Conservation (phyloP, 2,888 invertebrate species). For the Drosophila stalkeri region DNA sequence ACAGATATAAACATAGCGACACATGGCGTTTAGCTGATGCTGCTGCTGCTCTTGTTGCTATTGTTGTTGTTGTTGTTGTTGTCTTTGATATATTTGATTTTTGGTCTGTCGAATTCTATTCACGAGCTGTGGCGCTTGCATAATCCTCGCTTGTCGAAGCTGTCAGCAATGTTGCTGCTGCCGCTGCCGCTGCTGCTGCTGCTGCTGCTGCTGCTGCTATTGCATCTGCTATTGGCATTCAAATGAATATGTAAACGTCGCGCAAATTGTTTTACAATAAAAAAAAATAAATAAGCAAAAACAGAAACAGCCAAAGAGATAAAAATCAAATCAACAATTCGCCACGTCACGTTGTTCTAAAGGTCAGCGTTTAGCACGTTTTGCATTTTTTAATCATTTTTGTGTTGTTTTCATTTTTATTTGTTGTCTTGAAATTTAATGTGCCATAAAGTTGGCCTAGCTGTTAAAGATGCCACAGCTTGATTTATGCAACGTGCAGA, state of each 20-base stretch:
- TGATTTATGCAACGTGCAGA: slow-evolving; percentile 60
- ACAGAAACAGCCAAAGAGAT: not conserved
- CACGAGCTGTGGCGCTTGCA: slow-evolving; percentile 69
- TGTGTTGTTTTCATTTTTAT: not conserved
- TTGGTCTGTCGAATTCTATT: slow-evolving; percentile 33
- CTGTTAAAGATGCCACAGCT: slow-evolving; percentile 45
- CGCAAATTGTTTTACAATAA: slow-evolving; percentile 50
- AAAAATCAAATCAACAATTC: slow-evolving; percentile 27
- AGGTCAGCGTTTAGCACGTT: slow-evolving; percentile 55
- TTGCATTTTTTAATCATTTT: slow-evolving; percentile 37
- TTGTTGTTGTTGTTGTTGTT: slow-evolving; percentile 13
- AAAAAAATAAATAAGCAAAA: not conserved
- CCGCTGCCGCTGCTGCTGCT: slow-evolving; percentile 60
- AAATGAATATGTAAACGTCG: slow-evolving; percentile 73
- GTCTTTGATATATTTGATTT: slow-evolving; percentile 43
- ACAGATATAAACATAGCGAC: slow-evolving; percentile 50
- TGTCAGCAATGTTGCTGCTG: slow-evolving; percentile 57
- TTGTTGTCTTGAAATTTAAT: slow-evolving; percentile 22
- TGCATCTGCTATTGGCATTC: slow-evolving; percentile 77
- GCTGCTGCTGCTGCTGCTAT: slow-evolving; percentile 25
- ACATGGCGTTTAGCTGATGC: slow-evolving; percentile 52
- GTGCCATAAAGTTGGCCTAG: slow-evolving; percentile 43
- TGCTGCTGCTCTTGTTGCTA: slow-evolving; percentile 9
- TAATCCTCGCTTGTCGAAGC: slow-evolving; percentile 74
- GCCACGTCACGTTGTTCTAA: slow-evolving; percentile 46